A percentile compares a stretch with the other conserved stretches of the same genome.
phyloP scores from a whole-genome alignment of 2,113 vertebrate species.

The Salminus brasiliensis region DNA sequence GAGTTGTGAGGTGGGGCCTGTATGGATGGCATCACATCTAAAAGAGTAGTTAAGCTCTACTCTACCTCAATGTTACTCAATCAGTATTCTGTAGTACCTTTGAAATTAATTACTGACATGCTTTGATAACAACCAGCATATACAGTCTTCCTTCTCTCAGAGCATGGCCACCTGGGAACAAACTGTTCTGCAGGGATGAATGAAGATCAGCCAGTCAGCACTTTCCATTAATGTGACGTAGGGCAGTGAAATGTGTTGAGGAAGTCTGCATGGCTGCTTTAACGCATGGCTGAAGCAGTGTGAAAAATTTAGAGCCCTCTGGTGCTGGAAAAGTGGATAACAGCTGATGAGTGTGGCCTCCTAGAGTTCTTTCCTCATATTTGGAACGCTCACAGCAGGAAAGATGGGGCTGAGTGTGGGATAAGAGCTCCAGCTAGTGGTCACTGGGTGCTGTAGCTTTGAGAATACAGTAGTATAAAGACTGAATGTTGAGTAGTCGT shows the following conservation, averaged over 20 bases:
- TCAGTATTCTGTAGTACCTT: too few species aligned
- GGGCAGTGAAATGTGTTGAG: slow-evolving; percentile 15
- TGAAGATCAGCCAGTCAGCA: slow-evolving; percentile 14
- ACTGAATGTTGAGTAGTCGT: not conserved
- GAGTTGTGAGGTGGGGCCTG: too few species aligned
- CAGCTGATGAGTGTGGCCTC: not conserved
- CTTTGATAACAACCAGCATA: not conserved
- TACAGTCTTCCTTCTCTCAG: not conserved
- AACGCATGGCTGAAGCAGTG: not conserved
- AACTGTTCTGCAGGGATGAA: slow-evolving; percentile 2
- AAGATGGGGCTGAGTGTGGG: not conserved
- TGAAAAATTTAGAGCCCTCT: slow-evolving; percentile 34
- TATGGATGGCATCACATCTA: too few species aligned
- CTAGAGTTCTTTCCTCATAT: not conserved
- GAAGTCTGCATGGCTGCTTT: not conserved
- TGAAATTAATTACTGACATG: too few species aligned
- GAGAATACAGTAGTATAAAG: too few species aligned
- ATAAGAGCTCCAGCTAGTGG: slow-evolving; percentile 56
- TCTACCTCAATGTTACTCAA: too few species aligned
- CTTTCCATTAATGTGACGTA: slow-evolving; percentile 13
- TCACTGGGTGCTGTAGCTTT: not conserved
- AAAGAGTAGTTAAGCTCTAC: too few species aligned
- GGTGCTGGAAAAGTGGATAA: slow-evolving; percentile 44
- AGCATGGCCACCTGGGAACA: slow-evolving; percentile 6
- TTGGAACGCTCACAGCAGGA: not conserved